These are phyloP conservation scores for Amia ocellicauda DNA, from an alignment of 2,113 vertebrate genomes.

Conservation along the genomic window DNA sequence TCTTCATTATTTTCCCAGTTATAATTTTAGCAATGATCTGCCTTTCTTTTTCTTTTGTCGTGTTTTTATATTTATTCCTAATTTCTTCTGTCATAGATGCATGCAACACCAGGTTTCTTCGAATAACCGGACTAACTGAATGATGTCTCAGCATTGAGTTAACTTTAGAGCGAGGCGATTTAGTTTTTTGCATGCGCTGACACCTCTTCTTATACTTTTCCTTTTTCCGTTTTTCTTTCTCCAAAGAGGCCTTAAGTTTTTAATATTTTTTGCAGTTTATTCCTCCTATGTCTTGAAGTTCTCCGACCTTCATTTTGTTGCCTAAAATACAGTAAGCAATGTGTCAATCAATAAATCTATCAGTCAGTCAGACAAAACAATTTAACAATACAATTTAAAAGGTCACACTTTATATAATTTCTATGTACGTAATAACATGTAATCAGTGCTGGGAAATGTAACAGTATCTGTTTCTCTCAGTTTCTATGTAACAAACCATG, in stretches of 20 bases:
- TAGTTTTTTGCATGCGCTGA: no score
- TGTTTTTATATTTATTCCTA: not conserved
- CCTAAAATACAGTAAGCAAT: conserved; percentile 3
- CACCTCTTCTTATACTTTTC: conserved; percentile 4
- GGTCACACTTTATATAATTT: no score
- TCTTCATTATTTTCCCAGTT: not conserved
- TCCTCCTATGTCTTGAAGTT: not conserved
- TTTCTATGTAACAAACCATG: no score
- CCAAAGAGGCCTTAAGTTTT: not conserved
- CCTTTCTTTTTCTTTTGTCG: conserved; percentile 5
- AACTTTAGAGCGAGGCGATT: not conserved
- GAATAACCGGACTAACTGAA: conserved; percentile 4
- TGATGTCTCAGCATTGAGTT: not conserved
- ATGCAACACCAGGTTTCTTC: not conserved
- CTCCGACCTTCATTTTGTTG: not conserved
- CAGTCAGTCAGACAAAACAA: no score
- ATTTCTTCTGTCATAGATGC: conserved; percentile 5
- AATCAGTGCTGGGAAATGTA: no score
- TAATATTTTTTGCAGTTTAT: not conserved
- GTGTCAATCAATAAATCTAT: no score
- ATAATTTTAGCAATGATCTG: not conserved
- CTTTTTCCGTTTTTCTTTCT: not conserved
- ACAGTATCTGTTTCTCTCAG: no score
- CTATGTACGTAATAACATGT: no score
- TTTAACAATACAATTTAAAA: no score